Conservation (phyloP, 2,113 vertebrate species). For the Sardina pilchardus region DNA sequence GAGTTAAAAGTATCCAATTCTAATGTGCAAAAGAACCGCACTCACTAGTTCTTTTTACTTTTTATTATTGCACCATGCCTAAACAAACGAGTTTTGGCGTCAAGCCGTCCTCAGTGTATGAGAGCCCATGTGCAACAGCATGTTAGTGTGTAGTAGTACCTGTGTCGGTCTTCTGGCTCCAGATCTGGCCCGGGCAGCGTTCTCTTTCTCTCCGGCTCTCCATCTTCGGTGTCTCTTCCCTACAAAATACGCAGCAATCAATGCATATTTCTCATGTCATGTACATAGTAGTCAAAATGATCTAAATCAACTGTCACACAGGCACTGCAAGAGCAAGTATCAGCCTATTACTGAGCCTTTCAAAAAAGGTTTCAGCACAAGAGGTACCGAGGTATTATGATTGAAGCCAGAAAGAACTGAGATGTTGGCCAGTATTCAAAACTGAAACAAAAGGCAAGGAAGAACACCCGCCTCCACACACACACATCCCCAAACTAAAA, state of each 20-base stretch:
- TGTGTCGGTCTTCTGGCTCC: slow-evolving; percentile 74
- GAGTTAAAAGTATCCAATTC: no score
- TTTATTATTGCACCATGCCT: no score
- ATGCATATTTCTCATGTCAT: neutral
- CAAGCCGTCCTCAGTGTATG: no score
- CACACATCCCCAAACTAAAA: neutral
- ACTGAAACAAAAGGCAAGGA: slow-evolving; percentile 53
- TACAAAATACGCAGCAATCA: slow-evolving; percentile 44
- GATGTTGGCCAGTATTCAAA: slow-evolving; percentile 35
- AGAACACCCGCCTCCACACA: slow-evolving; percentile 46
- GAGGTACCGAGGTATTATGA: neutral
- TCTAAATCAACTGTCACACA: neutral
- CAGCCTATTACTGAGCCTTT: neutral
- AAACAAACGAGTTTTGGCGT: no score
- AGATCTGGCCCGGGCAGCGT: slow-evolving; percentile 70
- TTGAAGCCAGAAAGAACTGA: neutral
- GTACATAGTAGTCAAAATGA: neutral
- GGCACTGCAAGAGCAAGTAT: neutral
- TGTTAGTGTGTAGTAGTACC: slow-evolving; percentile 59
- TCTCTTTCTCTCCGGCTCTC: slow-evolving; percentile 75
- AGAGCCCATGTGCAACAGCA: neutral
- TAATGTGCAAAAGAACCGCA: no score
- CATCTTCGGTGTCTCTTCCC: slow-evolving; percentile 68
- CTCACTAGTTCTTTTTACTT: no score
- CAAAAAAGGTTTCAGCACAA: slow-evolving; percentile 26